Evolutionary conservation across 92 coral and sea anemone genomes (phyloP), one percentile per base, ranked within the genome.

Genomic region (Pocillopora meandrina): DNA sequence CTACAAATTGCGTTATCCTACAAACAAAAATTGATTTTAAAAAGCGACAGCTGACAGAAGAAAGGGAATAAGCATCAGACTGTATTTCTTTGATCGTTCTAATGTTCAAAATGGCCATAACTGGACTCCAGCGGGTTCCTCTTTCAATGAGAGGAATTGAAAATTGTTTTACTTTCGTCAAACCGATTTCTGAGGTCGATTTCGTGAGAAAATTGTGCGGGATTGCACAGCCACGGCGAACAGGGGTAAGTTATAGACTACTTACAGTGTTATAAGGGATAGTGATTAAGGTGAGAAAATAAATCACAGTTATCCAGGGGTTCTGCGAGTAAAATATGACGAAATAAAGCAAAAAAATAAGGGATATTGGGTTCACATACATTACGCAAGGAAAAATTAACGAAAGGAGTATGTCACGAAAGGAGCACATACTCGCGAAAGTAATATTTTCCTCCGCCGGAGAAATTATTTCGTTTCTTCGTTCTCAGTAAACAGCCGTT

Each of bases 1-100:
- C 64, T 63, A 62, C 49, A 83, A 83, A 83, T 83, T 83, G 86
- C 86, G 74, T 83, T 62, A 62, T 78, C 61, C 17, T 36, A 42
- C 56, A 3, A 3, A 21, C 33, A 61, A 14, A 60, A 21, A 14
- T 42, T 62, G 33, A 16, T 56, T 26, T 26, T 26, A 36, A 61
- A 35, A 66, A 64, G 80, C 9, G 80, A 21, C 86, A 7, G 60
- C 18, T 52, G 69, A 57, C 16, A 14, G n/a, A 49, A 34, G 5
- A 18, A 5, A 10, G 69, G 11, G 13, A 55, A 31, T 5, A 14
- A n/a, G 31, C 10, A 13, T 15, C 55, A 36, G 42, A 55, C 74
- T 33, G 55, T 70, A 36, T 34, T 70, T 55, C 2, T 49, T 70
- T 35, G 74, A 35, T 1, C 74, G 56, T 70, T 20, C 55, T 34